A percentile compares a stretch with the other conserved stretches of the same genome.
These are phyloP conservation scores for Andricus curvator DNA, from an alignment of 2,888 invertebrate species.

Conservation along the genomic window DNA sequence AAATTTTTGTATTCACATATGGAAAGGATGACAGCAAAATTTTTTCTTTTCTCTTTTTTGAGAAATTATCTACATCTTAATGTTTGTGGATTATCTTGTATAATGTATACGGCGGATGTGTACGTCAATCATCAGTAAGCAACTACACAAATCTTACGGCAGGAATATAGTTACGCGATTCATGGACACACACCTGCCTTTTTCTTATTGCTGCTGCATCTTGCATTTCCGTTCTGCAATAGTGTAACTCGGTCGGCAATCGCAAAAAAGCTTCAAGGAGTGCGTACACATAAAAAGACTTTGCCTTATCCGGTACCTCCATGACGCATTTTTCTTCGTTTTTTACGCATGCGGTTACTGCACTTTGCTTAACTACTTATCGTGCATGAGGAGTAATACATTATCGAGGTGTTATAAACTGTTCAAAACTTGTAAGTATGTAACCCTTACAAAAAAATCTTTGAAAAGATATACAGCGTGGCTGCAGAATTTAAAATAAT, in stretches of 20 bases:
- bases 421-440: neutral
- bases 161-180: conserved; percentile 33
- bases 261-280: conserved; percentile 18
- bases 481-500: too few relatives aligned
- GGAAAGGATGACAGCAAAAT: too few relatives aligned
- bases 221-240: conserved; percentile 34
- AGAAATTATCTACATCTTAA: too few relatives aligned
- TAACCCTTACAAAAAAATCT: neutral
- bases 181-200: conserved; percentile 19
- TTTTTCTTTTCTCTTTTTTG: too few relatives aligned
- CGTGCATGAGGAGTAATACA: neutral
- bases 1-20: too few relatives aligned
- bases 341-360: neutral
- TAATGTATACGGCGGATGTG: neutral
- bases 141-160: neutral
- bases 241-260: conserved; percentile 32
- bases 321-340: neutral
- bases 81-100: too few relatives aligned
- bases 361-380: conserved; percentile 9
- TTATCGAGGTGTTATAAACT: neutral
- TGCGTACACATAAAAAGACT: conserved; percentile 12
- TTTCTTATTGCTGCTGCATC: conserved; percentile 31
- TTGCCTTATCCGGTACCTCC: conserved; percentile 27
- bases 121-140: conserved; percentile 27
- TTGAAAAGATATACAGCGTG: too few relatives aligned